Evolutionary conservation across 2,888 invertebrate genomes (phyloP), one percentile per base, ranked within the genome.

Genomic region (Meghimatium bilineatum): DNA sequence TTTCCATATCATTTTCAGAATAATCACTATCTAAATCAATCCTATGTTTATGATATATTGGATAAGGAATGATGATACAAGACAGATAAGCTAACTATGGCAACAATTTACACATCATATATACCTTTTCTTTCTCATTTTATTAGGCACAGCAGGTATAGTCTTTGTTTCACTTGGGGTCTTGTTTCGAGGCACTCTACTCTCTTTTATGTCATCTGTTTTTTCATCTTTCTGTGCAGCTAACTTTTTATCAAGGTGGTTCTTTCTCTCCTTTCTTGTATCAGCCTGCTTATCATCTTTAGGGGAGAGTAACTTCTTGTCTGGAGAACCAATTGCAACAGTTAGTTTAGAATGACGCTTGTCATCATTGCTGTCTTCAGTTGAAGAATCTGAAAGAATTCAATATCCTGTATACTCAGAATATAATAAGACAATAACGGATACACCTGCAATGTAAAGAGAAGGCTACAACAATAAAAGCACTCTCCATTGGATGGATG

Each of bases 311-410:
- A 60, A 66, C 67, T 69, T 76, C 60, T 77, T 82, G 26, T 82
- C 82, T 38, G 76, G 69, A 12, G 36, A 26, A n/a, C 49, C 66
- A 14, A 56, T 20, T 52, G 44, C 32, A 44, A 44, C 44, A 32
- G 72, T 32, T 29, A 63, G 12, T 60, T 63, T 83, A 32, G 34
- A 1, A n/a, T 52, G 44, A n/a, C 56, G 36, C 20, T 72, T 71
- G 0, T 74, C 78, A 71, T 78, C 78, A n/a, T n/a, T 32, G 49
- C 83, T 83, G 23, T 83, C 83, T 32, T 83, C 83, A 26, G 69
- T 20, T 67, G 82, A 82, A 26, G 77, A 82, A 56, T 82, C 82
- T 82, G 56, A 20, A 52, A 72, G 26, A 14, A 72, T 69, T 23
- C 36, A 36, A 69, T 23, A 38, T 3, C 6, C 60, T n/a, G n/a